Evolutionary conservation across 2,888 invertebrate species (phyloP).

Genomic region (Drosophila lacicola): DNA sequence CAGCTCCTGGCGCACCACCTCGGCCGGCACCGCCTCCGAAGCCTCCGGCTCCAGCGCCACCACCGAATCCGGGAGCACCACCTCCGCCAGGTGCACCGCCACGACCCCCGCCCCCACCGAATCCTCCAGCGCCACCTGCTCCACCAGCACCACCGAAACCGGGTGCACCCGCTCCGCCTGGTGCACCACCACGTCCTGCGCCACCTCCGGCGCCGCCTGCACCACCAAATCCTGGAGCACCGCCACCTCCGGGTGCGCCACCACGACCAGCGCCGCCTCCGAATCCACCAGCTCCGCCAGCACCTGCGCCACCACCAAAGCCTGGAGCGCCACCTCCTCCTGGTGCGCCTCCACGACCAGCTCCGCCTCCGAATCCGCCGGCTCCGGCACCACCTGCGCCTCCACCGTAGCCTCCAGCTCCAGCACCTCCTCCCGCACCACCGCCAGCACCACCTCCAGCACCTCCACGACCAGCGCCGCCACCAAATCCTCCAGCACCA

Average conservation of each 20-base stretch:
- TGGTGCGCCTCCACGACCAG: constrained; percentile 21
- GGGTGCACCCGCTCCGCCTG: constrained; percentile 23
- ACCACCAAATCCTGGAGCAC: constrained; percentile 49
- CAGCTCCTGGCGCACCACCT: constrained; percentile 25
- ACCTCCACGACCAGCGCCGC: constrained; percentile 2
- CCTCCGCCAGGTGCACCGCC: constrained; percentile 21
- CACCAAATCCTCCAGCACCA: constrained; percentile 27
- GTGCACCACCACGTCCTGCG: constrained; percentile 36
- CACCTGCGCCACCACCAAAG: constrained; percentile 12
- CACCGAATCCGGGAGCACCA: constrained; percentile 27
- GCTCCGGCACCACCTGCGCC: constrained; percentile 15
- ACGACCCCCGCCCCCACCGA: constrained; percentile 17
- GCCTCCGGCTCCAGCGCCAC: constrained; percentile 40
- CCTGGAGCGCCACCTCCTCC: constrained; percentile 10
- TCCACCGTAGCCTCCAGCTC: constrained; percentile 9
- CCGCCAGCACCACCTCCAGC: constrained; percentile 27
- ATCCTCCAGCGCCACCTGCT: constrained; percentile 22
- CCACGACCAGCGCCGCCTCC: constrained; percentile 27
- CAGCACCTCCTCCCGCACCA: constrained; percentile 24
- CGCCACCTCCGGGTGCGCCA: constrained; percentile 49
- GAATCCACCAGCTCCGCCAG: constrained; percentile 21
- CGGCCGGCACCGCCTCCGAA: constrained; percentile 22
- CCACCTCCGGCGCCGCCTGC: constrained; percentile 81
- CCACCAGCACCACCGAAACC: constrained; percentile 23
- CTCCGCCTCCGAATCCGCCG: constrained; percentile 7